Base-by-base conservation (phyloP, 2,888 invertebrate genomes). In the Synanthedon andrenaeformis region DNA sequence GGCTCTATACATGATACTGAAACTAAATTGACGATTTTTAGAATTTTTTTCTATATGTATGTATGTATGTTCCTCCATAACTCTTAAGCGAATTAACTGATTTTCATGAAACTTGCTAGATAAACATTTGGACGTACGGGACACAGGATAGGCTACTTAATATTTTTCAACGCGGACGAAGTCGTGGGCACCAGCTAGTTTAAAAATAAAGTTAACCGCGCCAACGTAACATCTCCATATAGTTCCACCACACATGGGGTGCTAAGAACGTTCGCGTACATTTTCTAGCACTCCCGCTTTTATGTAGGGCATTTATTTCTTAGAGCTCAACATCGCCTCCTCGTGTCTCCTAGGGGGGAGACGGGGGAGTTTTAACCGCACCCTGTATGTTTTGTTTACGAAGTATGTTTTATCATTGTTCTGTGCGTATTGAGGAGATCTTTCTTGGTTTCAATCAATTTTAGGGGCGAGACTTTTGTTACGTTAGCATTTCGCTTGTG, bases 261-360 rank as follows among this genome's bases (percentile, higher is more conserved):
- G 80, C 76, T 81, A 82, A 82, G 83, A 83, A 76, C 78, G 75
- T 74, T 77, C 82, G 78, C 84, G 83, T 83, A 86, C 83, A 83
- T 83, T 83, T 82, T 82, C 81, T 82, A 83, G 81, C 84, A 82
- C 85, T 85, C 82, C 78, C 78, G 71, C 70, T 74, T 83, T 84
- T 84, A 85, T 85, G 84, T 82, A 76, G 79, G 82, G 84, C 85
- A 85, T 85, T 86, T 86, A 85, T 85, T 45, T 85, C 84, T 82
- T 79, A 76, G 77, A 74, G 72, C 71, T 69, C 64, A 63, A 64
- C 61, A 63, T 57, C 69, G 70, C 72, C 71, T 60, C 62, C 54
- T 57, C 69, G 58, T 67, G 63, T 66, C 70, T 65, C 70, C 60
- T 59, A 61, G 63, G 68, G 70, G 67, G 72, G 69, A 35, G 10